These are phyloP conservation scores for Dryobota labecula DNA, from an alignment of 2,888 invertebrate species.

Conservation along the genomic window DNA sequence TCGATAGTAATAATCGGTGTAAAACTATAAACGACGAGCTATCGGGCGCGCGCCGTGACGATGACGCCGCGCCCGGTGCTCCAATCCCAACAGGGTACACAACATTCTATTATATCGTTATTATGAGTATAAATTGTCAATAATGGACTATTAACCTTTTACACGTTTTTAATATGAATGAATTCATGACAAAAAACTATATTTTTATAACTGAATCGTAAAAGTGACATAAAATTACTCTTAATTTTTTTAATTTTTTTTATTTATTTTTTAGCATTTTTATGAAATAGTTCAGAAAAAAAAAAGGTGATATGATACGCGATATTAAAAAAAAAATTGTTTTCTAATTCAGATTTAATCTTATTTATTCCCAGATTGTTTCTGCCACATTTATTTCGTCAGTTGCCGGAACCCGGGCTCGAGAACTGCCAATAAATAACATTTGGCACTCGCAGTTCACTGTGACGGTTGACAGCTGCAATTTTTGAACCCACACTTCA, in stretches of 20 bases:
- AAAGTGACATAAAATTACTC: conserved; percentile 45
- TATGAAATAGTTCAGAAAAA: neutral
- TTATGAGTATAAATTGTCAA: conserved; percentile 50
- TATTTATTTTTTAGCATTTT: too few relatives aligned
- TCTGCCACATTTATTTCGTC: conserved; percentile 28
- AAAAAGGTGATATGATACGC: neutral
- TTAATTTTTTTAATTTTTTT: too few relatives aligned
- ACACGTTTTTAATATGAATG: conserved; percentile 57
- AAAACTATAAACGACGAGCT: conserved; percentile 46
- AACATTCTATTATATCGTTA: conserved; percentile 53
- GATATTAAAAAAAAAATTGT: conserved; percentile 15
- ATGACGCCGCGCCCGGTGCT: conserved; percentile 12
- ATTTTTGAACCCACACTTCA: conserved; percentile 64
- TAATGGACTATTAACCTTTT: conserved; percentile 62
- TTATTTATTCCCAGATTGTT: conserved; percentile 38
- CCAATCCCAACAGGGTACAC: conserved; percentile 23
- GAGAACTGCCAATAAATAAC: conserved; percentile 45
- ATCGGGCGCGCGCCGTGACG: conserved; percentile 22
- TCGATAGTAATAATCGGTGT: conserved; percentile 55
- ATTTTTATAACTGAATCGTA: conserved; percentile 56
- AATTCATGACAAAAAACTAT: conserved; percentile 48
- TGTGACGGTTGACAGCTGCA: conserved; percentile 67
- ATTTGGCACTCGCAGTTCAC: conserved; percentile 36
- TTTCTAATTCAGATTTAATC: conserved; percentile 3
- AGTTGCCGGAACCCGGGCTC: conserved; percentile 12